A percentile compares a stretch with the other conserved stretches of the same genome.
These are phyloP conservation scores for Xerus inauris DNA, from an alignment of 2,113 vertebrate species.

Conservation along the genomic window DNA sequence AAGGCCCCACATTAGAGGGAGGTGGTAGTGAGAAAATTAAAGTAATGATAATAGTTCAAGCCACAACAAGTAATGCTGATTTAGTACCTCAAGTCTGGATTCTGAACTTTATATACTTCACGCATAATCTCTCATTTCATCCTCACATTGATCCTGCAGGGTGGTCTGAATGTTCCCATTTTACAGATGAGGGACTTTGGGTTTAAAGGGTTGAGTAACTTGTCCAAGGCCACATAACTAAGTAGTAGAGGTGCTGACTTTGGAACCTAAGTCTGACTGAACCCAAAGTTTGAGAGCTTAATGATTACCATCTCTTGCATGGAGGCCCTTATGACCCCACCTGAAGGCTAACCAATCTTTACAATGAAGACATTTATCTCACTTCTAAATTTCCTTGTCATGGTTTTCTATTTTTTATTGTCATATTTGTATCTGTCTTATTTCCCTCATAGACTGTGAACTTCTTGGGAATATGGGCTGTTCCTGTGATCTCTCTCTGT, in stretches of 20 bases:
- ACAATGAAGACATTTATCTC: background rate
- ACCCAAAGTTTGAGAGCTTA: background rate
- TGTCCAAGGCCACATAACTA: background rate
- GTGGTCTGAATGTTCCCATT: background rate
- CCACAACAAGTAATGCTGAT: background rate
- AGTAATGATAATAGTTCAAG: background rate
- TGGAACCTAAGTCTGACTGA: background rate
- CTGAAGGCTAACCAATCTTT: background rate
- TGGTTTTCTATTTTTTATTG: background rate
- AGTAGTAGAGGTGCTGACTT: background rate
- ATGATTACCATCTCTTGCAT: background rate
- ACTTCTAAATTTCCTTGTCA: background rate
- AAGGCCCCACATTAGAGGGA: background rate
- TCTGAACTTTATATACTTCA: background rate
- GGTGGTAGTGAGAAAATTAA: background rate
- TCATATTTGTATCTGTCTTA: background rate
- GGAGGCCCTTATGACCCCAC: background rate
- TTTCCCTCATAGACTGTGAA: background rate
- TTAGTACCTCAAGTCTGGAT: background rate
- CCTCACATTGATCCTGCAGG: background rate
- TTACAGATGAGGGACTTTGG: background rate
- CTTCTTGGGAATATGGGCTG: background rate
- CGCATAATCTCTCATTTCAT: background rate
- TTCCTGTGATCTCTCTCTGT: background rate
- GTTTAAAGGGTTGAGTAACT: background rate